Evolutionary conservation across 2,113 vertebrate species (phyloP), one percentile per base, ranked within the genome.

Genomic region (Octodon degus): DNA sequence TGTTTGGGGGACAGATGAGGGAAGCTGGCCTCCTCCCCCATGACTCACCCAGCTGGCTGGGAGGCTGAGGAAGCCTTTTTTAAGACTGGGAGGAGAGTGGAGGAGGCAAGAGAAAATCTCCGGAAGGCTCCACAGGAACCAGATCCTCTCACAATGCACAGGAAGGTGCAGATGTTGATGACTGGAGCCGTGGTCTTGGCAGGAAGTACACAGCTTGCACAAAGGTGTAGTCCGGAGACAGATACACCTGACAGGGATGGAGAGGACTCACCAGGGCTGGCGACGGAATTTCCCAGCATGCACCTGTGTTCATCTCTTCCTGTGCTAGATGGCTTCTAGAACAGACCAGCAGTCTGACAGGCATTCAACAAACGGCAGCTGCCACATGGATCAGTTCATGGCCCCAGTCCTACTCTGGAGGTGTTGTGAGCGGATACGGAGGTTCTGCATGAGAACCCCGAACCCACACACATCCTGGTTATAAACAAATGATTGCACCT

Each of bases 21-120:
- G 95, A 93, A 93, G 86, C 86, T 94, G 86, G 89, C 60, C 68
- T 95, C 81, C 79, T 89, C 88, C 88, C 84, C 79, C 86, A n/a
- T 94, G 97, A 97, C 96, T 97, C 95, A 97, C 65, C 1, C 90
- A 84, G 86, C 74, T 96, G 76, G 58, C 68, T 95, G 63, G 68
- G 76, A 85, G 89, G 91, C 70, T 87, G 86, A 94, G 4, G 19
- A 58, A 96, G 37, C 72, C 86, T 95, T 97, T 97, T 96, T 96
- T 91, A 91, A 96, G 83, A 83, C 40, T 72, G 63, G 58, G 80
- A 95, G 94, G 91, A 95, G 89, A 95, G 68, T 76, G 86, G 94
- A 90, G 95, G 90, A 95, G 89, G 93, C n/a, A 94, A 87, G n/a
- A 37, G 63, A 80, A 86, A 90, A 94, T 16, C 83, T 93, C 63